These are phyloP conservation scores for Crocuta crocuta DNA, from an alignment of 2,113 vertebrate species.

Conservation along the genomic window DNA sequence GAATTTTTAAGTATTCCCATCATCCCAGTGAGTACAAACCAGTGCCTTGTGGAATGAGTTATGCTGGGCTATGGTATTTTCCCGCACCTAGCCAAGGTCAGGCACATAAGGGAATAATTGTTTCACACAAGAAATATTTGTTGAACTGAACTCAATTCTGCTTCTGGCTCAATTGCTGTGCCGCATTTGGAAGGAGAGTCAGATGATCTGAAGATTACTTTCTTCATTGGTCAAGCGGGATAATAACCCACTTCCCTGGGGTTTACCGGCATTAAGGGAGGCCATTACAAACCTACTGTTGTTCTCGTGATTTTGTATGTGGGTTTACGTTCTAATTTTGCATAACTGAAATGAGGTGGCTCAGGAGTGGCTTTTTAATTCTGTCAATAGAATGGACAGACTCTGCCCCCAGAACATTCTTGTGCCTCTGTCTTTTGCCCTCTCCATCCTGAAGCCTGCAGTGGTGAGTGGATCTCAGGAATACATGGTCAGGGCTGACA, in stretches of 20 bases:
- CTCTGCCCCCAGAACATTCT: not conserved
- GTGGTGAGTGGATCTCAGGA: not conserved
- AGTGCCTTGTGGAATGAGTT: not conserved
- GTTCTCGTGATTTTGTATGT: not conserved
- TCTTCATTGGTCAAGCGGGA: not conserved
- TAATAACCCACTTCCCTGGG: not conserved
- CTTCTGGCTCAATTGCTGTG: not conserved
- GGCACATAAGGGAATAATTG: not conserved
- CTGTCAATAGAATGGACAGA: no score
- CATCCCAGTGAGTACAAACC: not conserved
- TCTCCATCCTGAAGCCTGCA: not conserved
- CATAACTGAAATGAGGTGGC: not conserved
- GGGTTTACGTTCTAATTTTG: not conserved
- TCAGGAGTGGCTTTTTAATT: slow-evolving; percentile 5
- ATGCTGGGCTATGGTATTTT: not conserved
- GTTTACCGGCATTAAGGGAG: not conserved
- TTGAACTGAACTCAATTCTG: not conserved
- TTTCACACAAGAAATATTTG: not conserved
- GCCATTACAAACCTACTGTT: not conserved
- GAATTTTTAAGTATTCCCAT: not conserved
- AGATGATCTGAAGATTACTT: not conserved
- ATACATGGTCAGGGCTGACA: not conserved
- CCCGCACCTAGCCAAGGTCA: not conserved
- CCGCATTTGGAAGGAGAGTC: not conserved
- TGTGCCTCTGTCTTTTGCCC: not conserved